These are phyloP conservation scores for Eristalinus aeneus DNA, from an alignment of 2,888 invertebrate species.

Conservation along the genomic window DNA sequence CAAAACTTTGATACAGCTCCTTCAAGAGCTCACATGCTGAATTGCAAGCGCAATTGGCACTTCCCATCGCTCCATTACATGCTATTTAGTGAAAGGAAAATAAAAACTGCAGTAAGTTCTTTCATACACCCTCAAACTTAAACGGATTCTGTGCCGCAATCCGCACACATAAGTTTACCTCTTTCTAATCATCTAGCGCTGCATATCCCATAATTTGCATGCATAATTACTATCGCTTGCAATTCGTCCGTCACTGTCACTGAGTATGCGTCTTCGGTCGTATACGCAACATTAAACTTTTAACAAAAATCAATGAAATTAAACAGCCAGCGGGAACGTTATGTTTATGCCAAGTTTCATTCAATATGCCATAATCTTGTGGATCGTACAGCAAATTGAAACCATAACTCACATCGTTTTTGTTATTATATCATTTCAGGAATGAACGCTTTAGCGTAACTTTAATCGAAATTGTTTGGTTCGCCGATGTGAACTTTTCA, in stretches of 20 bases:
- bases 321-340: neutral
- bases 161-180: neutral
- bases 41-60: neutral
- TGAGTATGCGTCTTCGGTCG: constrained; percentile 32
- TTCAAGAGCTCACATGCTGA: neutral
- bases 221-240: constrained; percentile 45
- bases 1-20: neutral
- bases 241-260: constrained; percentile 56
- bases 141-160: neutral
- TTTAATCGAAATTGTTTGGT: neutral
- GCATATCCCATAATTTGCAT: constrained; percentile 34
- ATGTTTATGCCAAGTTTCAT: neutral
- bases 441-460: neutral
- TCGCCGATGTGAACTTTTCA: neutral
- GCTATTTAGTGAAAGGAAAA: neutral
- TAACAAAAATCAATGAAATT: constrained; percentile 3
- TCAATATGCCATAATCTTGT: neutral
- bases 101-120: neutral
- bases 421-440: neutral
- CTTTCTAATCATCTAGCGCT: constrained; percentile 46
- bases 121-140: neutral
- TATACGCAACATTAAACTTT: constrained; percentile 35
- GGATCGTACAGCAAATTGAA: neutral
- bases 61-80: neutral
- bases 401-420: constrained; percentile 3